Conservation (phyloP, 2,888 invertebrate species). For the Beris chalybata region DNA sequence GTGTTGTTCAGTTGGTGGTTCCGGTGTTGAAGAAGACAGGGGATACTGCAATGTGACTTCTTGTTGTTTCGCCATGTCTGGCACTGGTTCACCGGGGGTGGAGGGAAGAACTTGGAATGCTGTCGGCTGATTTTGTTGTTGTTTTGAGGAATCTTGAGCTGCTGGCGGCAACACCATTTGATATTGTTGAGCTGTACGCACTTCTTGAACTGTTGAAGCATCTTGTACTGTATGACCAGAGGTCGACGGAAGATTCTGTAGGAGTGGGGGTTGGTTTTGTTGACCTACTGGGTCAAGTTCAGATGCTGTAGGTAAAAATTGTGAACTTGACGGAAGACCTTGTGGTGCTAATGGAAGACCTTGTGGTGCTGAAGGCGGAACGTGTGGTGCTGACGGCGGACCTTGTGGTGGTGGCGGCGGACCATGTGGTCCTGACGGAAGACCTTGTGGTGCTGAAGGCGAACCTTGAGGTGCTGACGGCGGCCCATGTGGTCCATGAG, state of each 20-base stretch:
- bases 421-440: background rate
- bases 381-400: background rate
- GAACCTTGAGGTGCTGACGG: background rate
- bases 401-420: background rate
- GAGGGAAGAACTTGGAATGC: background rate
- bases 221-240: background rate
- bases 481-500: no score
- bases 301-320: background rate
- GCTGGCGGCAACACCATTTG: background rate
- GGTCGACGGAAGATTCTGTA: background rate
- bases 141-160: background rate
- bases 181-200: background rate
- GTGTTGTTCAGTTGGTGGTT: background rate
- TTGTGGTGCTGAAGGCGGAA: background rate
- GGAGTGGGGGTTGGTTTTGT: background rate
- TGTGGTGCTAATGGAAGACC: background rate
- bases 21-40: conserved; percentile 11
- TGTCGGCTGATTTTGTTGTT: background rate
- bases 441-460: background rate
- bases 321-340: background rate
- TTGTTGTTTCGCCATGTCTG: no score
- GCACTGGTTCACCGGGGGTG: background rate
- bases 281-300: background rate
- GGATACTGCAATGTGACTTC: background rate
- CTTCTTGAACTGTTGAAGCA: background rate